Evolutionary conservation across 2,888 invertebrate genomes (phyloP).

Genomic region (Phymatocera aterrima): DNA sequence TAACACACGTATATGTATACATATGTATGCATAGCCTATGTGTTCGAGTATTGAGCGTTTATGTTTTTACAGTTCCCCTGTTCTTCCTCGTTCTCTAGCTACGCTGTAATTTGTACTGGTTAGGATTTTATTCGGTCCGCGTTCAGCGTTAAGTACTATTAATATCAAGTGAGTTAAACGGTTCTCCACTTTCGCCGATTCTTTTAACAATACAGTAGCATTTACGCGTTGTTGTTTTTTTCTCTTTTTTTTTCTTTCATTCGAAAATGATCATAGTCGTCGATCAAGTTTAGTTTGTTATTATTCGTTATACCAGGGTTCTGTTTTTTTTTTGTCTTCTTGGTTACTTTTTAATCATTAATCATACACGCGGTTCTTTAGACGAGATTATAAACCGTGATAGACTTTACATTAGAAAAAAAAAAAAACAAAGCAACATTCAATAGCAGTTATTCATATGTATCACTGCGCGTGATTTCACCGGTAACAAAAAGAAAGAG

Average conservation of each 20-base stretch:
- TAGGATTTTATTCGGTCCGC: slow-evolving; percentile 18
- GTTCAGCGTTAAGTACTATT: slow-evolving; percentile 6
- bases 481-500: no score
- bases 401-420: neutral
- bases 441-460: no score
- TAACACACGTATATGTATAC: no score
- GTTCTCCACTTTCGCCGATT: neutral
- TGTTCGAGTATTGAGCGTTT: slow-evolving; percentile 5
- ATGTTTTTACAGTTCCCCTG: slow-evolving; percentile 12
- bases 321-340: neutral
- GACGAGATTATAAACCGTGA: neutral
- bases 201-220: no score
- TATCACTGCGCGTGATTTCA: no score
- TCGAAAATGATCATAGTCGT: no score
- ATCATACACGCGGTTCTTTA: neutral
- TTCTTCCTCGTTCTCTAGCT: neutral
- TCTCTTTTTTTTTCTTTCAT: no score
- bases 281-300: neutral
- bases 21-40: no score
- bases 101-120: slow-evolving; percentile 5
- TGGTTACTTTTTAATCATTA: neutral
- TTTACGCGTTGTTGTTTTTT: no score
- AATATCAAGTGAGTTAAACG: slow-evolving; percentile 27
- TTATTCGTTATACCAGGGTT: neutral
- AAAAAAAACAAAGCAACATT: no score